Conservation (phyloP, 2,888 invertebrate species). For the Tipula helvola region DNA sequence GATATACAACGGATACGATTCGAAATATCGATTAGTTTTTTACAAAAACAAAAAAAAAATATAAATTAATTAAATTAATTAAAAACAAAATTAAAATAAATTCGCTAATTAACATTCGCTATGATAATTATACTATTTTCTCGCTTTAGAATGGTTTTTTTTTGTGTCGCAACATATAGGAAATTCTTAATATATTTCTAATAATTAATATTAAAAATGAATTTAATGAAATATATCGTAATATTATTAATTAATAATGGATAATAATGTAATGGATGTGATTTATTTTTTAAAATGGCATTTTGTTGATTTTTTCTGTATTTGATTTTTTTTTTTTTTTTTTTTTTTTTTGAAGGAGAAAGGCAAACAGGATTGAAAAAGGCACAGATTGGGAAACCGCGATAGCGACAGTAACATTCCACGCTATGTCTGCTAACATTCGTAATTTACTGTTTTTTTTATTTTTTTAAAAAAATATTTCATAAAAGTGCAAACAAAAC, state of each 20-base stretch:
- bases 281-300: constrained; percentile 9
- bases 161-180: background rate
- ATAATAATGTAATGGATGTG: constrained; percentile 11
- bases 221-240: background rate
- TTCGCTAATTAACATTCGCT: background rate
- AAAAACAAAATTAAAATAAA: background rate
- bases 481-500: constrained; percentile 8
- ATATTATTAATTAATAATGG: constrained; percentile 7
- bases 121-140: constrained; percentile 11
- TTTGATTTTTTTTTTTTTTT: background rate
- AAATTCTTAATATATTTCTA: constrained; percentile 4
- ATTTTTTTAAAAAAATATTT: background rate
- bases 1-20: background rate
- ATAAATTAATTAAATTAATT: background rate
- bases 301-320: background rate
- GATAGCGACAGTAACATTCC: constrained; percentile 39
- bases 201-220: constrained; percentile 6
- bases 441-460: background rate
- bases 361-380: constrained; percentile 20
- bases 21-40: background rate
- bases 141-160: constrained; percentile 10
- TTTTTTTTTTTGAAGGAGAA: constrained; percentile 7
- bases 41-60: background rate
- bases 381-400: constrained; percentile 40
- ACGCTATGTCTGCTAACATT: constrained; percentile 21